Evolutionary conservation across 1,140 invertebrate genomes (phyloP).

Genomic region (Dufourea novaeangliae): DNA sequence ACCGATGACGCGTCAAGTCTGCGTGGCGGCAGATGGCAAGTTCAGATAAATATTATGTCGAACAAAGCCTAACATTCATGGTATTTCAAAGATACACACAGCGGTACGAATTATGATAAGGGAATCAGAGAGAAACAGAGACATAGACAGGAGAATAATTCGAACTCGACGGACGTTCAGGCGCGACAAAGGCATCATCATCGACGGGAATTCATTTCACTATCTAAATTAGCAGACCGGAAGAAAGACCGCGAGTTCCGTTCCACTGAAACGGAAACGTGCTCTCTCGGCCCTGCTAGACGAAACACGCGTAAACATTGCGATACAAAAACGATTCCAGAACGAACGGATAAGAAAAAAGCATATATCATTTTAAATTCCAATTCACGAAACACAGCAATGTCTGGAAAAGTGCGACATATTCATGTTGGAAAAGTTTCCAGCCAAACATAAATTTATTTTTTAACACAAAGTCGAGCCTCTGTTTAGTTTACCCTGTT

Average conservation of each 20-base stretch:
- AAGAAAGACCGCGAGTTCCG: conserved; percentile 33
- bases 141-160: background rate
- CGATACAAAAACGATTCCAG: no score
- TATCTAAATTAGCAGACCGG: conserved; percentile 45
- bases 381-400: no score
- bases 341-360: no score
- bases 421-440: no score
- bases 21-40: background rate
- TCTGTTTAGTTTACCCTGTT: no score
- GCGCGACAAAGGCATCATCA: background rate
- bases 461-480: no score
- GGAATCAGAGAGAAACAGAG: background rate
- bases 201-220: conserved; percentile 35
- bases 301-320: background rate
- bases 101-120: background rate
- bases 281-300: background rate
- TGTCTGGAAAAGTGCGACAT: no score
- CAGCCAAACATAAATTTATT: no score
- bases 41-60: background rate
- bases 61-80: no score
- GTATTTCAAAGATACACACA: background rate
- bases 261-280: conserved; percentile 35
- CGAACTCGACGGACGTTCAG: background rate
- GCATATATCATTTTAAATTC: no score
- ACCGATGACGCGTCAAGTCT: background rate